phyloP scores from a whole-genome alignment of 1,140 invertebrate genomes.

The Hycleus phaleratus region DNA sequence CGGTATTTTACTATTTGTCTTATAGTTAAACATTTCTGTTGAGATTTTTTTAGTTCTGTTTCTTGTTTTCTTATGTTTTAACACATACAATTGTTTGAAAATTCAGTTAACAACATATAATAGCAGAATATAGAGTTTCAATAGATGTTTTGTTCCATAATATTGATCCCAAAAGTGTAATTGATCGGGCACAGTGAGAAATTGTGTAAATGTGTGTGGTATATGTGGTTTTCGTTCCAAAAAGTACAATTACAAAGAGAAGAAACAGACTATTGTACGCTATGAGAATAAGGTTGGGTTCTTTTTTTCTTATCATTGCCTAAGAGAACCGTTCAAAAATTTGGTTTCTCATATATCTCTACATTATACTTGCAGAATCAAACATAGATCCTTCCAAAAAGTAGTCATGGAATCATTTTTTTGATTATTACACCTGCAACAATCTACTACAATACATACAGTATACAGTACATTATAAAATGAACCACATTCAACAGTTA shows the following conservation, averaged over 20 bases:
- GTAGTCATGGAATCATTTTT: constrained; percentile 7
- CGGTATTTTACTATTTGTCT: background rate
- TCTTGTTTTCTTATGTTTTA: constrained; percentile 2
- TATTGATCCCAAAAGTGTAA: constrained; percentile 8
- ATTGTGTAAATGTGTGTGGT: background rate
- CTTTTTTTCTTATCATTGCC: too few relatives aligned
- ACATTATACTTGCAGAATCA: constrained; percentile 7
- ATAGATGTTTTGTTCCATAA: background rate
- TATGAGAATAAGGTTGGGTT: background rate
- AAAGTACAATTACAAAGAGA: background rate
- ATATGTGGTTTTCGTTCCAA: background rate
- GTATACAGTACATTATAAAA: constrained; percentile 34
- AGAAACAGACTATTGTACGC: constrained; percentile 15
- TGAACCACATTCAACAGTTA: constrained; percentile 34
- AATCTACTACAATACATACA: constrained; percentile 31
- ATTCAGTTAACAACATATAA: background rate
- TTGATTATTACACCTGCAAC: constrained; percentile 16
- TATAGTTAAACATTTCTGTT: constrained; percentile 9
- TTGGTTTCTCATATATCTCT: background rate
- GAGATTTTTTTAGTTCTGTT: background rate
- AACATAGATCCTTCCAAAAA: constrained; percentile 8
- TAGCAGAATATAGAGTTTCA: too few relatives aligned
- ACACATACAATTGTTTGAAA: constrained; percentile 11
- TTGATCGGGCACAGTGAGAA: background rate
- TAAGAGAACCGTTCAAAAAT: too few relatives aligned